phyloP scores from a whole-genome alignment of 2,797 vertebrate species.

The Lacerta viridis region DNA sequence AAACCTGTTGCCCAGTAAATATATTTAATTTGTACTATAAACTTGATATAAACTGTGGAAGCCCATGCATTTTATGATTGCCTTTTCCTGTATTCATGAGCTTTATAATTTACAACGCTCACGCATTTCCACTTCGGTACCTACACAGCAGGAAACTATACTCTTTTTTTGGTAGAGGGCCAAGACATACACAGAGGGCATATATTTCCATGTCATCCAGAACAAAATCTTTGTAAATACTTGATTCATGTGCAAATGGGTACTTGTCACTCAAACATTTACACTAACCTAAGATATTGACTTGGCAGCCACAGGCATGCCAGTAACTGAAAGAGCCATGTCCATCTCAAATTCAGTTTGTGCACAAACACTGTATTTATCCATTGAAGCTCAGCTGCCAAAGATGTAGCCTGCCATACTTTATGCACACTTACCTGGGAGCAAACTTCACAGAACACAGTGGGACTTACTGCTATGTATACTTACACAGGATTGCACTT shows the following conservation, averaged over 20 bases:
- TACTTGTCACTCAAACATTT: constrained; percentile 26
- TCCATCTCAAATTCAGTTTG: not conserved
- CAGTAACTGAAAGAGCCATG: constrained; percentile 9
- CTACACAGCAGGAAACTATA: not conserved
- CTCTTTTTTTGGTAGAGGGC: constrained; percentile 1
- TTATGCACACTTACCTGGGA: not conserved
- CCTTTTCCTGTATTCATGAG: constrained; percentile 5
- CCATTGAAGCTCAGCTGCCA: not conserved
- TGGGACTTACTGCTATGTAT: not conserved
- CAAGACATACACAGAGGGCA: constrained; percentile 17
- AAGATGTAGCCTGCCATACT: no score
- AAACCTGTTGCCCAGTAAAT: not conserved
- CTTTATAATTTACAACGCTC: not conserved
- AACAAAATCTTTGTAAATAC: constrained; percentile 1
- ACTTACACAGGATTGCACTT: not conserved
- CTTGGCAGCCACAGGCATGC: not conserved
- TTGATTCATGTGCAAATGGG: constrained; percentile 1
- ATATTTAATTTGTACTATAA: not conserved
- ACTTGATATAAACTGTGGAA: not conserved
- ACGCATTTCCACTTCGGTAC: not conserved
- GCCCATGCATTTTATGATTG: not conserved
- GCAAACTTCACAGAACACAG: not conserved
- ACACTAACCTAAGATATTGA: not conserved
- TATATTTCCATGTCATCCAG: not conserved
- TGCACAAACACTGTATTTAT: not conserved